These are phyloP conservation scores for Ameiurus melas DNA, from an alignment of 2,113 vertebrate species.

Conservation along the genomic window DNA sequence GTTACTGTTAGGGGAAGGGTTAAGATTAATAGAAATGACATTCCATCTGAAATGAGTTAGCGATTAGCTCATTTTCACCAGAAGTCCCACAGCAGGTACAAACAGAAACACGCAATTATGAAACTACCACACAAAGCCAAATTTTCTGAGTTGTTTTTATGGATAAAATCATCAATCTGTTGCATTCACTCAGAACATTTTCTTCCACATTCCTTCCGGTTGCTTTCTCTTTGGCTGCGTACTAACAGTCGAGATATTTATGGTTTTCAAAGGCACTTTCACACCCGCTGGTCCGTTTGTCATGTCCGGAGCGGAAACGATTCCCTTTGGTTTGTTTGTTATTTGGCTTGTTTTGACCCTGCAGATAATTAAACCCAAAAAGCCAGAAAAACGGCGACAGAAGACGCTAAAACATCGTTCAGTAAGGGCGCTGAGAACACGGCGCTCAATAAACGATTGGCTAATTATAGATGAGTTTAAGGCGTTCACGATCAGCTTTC, in stretches of 20 bases:
- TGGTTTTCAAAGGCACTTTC: background rate
- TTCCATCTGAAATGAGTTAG: background rate
- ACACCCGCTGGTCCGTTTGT: background rate
- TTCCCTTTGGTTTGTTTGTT: background rate
- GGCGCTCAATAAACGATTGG: background rate
- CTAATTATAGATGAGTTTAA: background rate
- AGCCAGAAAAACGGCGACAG: background rate
- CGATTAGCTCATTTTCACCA: too few species aligned
- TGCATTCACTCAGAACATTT: background rate
- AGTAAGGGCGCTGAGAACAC: background rate
- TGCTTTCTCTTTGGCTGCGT: background rate
- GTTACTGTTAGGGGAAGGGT: too few species aligned
- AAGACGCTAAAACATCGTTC: background rate
- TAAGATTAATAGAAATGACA: background rate
- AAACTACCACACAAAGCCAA: background rate
- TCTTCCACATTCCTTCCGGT: background rate
- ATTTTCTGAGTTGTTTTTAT: background rate
- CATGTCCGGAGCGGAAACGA: background rate
- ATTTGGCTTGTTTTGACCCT: background rate
- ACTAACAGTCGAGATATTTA: background rate
- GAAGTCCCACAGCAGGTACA: background rate
- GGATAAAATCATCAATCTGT: background rate
- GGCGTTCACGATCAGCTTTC: background rate
- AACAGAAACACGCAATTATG: background rate
- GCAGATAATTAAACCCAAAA: background rate